Conservation (phyloP, 2,113 vertebrate species). For the Tautogolabrus adspersus region DNA sequence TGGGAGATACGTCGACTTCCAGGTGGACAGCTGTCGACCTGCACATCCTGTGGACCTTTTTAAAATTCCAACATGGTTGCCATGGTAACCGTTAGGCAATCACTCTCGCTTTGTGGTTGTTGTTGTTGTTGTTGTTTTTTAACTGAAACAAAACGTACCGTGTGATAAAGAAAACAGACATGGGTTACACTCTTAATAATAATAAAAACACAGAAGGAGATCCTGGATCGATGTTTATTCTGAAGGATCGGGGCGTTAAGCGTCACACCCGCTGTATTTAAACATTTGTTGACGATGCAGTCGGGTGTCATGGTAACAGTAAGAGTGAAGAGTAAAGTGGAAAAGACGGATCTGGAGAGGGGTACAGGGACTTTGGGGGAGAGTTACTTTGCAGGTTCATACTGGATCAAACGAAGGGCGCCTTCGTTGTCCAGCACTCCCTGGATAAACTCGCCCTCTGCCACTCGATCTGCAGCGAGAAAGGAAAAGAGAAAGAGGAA, state of each 20-base stretch:
- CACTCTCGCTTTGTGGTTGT: neutral
- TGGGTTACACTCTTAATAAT: neutral
- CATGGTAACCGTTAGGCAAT: neutral
- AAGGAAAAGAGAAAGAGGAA: neutral
- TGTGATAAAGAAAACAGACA: neutral
- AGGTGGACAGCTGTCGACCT: neutral
- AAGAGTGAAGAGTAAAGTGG: neutral
- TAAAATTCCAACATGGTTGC: too few relatives aligned
- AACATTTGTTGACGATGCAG: neutral
- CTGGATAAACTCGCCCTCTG: constrained; percentile 79
- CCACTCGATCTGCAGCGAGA: constrained; percentile 65
- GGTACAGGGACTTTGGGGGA: neutral
- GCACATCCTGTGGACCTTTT: neutral
- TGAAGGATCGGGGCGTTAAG: neutral
- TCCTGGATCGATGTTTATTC: neutral
- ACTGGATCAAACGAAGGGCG: constrained; percentile 79
- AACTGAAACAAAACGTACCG: neutral
- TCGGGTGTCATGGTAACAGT: constrained; percentile 18
- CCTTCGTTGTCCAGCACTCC: constrained; percentile 68
- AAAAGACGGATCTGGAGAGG: neutral
- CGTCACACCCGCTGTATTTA: neutral
- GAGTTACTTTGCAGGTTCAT: constrained; percentile 57
- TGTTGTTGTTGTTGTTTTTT: too few relatives aligned
- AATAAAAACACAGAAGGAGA: constrained; percentile 11
- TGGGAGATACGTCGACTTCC: neutral